Base-by-base conservation (phyloP, 2,113 vertebrate genomes). In the Heloderma charlesbogerti region DNA sequence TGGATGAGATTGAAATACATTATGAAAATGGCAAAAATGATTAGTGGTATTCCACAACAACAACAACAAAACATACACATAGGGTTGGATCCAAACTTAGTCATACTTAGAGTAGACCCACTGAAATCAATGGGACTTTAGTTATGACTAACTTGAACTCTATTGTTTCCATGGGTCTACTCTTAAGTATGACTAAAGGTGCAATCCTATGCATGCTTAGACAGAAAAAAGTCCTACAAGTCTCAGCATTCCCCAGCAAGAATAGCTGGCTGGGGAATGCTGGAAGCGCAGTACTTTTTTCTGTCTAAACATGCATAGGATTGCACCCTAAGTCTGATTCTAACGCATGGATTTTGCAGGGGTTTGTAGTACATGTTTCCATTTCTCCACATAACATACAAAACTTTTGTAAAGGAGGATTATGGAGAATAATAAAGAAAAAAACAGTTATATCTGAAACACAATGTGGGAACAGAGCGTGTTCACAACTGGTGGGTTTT, bases 1-100 rank as follows among this genome's bases (percentile, higher is more conserved):
- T 91, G 88, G 93, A 95, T 1, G 16, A 96, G 90, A 92, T 95
- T 92, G 86, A 31, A 93, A 95, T 93, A 89, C 27, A 91, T 79
- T 90, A 96, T 96, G 92, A 86, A 93, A 97, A 96, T 91, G 91
- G 93, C 82, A 92, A 84, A 66, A 93, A 95, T 88, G 96, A 84
- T 29, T 95, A 94, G 94, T 86, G 6, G 67, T 51, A 22, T 84
- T 94, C 63, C 57, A 95, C 95, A 96, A 10, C 60, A 63, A 85
- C 13, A 85, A 45, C 25, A 69, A 67, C 29, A 94, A 93, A 78
- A 96, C 96, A 94, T 89, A 95, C 83, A 96, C 94, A 96, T 95
- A 45, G 43, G 43, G 3, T 79, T 45, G 9, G 20, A 27, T 43
- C 60, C 43, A 48, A 10, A 29, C 1, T 27, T 45, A 6, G 40